Percentiles rank a stretch among this genome's conserved stretches.
phyloP scores from a whole-genome alignment of 2,888 invertebrate genomes.

The Strigamia maritima region DNA sequence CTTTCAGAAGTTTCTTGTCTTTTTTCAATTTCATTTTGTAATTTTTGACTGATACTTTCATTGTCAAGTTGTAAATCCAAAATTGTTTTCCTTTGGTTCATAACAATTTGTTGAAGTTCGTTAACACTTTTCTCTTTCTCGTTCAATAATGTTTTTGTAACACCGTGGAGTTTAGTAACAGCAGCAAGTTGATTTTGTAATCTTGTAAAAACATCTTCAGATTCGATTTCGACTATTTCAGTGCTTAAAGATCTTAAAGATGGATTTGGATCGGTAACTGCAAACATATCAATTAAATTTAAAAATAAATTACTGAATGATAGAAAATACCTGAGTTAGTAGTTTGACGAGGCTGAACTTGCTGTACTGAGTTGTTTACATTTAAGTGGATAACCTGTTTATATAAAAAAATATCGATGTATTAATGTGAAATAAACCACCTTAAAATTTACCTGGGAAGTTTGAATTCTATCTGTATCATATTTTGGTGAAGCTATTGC shows the following conservation, averaged over 20 bases:
- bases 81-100: not conserved
- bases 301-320: not conserved
- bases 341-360: not conserved
- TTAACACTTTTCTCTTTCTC: not conserved
- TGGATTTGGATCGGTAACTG: not conserved
- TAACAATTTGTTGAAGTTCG: not conserved
- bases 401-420: too few species aligned
- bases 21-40: not conserved
- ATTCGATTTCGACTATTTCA: not conserved
- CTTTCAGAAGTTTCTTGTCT: not conserved
- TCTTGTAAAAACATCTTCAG: not conserved
- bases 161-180: too few species aligned
- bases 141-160: not conserved
- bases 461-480: too few species aligned
- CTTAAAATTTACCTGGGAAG: too few species aligned
- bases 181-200: not conserved
- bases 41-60: not conserved
- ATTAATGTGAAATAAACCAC: too few species aligned
- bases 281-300: not conserved
- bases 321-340: not conserved
- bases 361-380: not conserved
- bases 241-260: too few species aligned
- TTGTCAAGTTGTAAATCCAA: not conserved
- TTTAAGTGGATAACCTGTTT: not conserved
- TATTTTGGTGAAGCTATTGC: too few species aligned